A percentile compares a stretch with the other conserved stretches of the same genome.
Evolutionary conservation across 2,113 vertebrate genomes (phyloP).

Genomic region (Nymphicus hollandicus): DNA sequence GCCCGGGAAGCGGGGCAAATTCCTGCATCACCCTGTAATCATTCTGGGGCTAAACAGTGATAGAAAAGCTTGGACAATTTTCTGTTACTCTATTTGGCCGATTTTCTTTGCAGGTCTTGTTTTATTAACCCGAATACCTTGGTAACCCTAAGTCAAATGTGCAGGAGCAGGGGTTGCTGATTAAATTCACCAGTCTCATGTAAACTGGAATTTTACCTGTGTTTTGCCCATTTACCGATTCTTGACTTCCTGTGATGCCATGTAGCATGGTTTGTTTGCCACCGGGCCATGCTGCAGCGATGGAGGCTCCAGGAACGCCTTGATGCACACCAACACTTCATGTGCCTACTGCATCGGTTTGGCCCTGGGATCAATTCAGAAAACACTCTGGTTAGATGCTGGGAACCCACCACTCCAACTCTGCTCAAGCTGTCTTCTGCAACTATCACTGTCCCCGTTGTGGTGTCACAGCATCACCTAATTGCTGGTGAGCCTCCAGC

Average conservation of each 20-base stretch:
- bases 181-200: neutral
- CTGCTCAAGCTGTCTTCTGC: neutral
- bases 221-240: neutral
- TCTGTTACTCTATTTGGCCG: neutral
- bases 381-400: neutral
- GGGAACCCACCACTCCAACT: neutral
- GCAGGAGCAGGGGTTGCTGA: neutral
- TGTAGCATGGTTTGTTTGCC: neutral
- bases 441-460: no score
- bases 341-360: neutral
- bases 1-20: neutral
- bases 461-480: neutral
- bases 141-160: neutral
- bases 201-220: neutral
- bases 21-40: neutral
- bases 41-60: neutral
- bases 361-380: neutral
- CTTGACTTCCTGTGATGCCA: neutral
- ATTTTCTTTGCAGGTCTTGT: neutral
- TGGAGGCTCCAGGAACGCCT: neutral
- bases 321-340: neutral
- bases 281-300: accelerated
- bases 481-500: neutral
- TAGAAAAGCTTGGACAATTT: neutral
- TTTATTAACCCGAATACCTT: neutral